Conservation (phyloP, 2,113 vertebrate genomes). For the Xenopus borealis region DNA sequence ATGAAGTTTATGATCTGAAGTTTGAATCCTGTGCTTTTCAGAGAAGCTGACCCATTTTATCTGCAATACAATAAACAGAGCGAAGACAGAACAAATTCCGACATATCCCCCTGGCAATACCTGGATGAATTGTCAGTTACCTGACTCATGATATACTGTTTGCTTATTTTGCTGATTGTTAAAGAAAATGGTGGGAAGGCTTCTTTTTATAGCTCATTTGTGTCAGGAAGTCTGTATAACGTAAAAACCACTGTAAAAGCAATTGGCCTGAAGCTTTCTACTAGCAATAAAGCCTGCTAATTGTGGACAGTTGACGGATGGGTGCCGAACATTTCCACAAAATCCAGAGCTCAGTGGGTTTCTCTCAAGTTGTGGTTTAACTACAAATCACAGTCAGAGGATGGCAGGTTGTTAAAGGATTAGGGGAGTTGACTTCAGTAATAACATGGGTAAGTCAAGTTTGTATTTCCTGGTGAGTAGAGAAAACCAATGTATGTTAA, state of each 20-base stretch:
- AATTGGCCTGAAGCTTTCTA: conserved; percentile 2
- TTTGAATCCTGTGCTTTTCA: background rate
- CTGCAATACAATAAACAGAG: background rate
- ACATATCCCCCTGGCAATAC: conserved; percentile 2
- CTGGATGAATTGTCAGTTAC: conserved; percentile 12
- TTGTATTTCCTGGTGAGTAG: too few relatives aligned
- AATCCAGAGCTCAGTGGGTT: background rate
- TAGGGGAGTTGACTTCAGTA: too few relatives aligned
- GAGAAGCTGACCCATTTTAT: background rate
- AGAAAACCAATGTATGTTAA: too few relatives aligned
- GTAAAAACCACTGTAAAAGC: background rate
- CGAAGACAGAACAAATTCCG: background rate
- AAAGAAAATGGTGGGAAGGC: background rate
- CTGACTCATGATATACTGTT: background rate
- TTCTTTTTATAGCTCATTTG: conserved; percentile 11
- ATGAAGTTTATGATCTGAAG: background rate
- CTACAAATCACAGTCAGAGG: too few relatives aligned
- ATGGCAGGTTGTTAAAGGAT: too few relatives aligned
- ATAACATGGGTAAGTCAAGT: too few relatives aligned
- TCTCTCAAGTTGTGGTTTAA: too few relatives aligned
- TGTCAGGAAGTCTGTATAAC: background rate
- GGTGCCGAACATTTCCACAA: background rate
- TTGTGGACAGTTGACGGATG: background rate
- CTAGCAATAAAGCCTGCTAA: background rate
- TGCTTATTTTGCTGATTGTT: conserved; percentile 10